A percentile compares a stretch with the other conserved stretches of the same genome.
phyloP scores from a whole-genome alignment of 2,888 invertebrate species.

The Drosophila flavopinicola region DNA sequence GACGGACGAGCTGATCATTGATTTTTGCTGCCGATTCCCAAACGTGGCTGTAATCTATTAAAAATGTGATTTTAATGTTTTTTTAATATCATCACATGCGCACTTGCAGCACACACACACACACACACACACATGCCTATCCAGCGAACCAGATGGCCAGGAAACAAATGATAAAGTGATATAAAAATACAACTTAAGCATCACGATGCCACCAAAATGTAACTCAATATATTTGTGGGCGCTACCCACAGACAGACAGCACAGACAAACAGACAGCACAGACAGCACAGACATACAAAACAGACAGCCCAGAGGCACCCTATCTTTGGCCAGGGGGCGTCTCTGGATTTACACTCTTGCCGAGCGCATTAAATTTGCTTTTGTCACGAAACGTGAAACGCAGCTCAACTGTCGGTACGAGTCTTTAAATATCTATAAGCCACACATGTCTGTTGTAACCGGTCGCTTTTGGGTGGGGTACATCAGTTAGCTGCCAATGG shows the following conservation, averaged over 20 bases:
- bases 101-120: conserved; percentile 1
- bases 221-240: background rate
- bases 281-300: background rate
- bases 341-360: background rate
- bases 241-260: background rate
- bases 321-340: background rate
- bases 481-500: background rate
- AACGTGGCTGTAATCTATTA: conserved; percentile 48
- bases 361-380: too few relatives aligned
- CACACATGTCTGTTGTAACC: background rate
- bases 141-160: conserved; percentile 6
- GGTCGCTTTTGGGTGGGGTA: background rate
- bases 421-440: background rate
- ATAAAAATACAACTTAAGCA: background rate
- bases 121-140: background rate
- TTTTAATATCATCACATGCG: conserved; percentile 49
- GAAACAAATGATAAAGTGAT: conserved; percentile 6
- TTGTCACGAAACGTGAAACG: too few relatives aligned
- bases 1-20: conserved; percentile 23
- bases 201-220: background rate
- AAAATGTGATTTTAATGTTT: conserved; percentile 69
- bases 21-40: conserved; percentile 4
- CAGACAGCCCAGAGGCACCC: background rate
- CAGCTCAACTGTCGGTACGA: background rate
- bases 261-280: background rate